Conservation (phyloP, 2,888 invertebrate species). For the Lycophotia porphyrea region DNA sequence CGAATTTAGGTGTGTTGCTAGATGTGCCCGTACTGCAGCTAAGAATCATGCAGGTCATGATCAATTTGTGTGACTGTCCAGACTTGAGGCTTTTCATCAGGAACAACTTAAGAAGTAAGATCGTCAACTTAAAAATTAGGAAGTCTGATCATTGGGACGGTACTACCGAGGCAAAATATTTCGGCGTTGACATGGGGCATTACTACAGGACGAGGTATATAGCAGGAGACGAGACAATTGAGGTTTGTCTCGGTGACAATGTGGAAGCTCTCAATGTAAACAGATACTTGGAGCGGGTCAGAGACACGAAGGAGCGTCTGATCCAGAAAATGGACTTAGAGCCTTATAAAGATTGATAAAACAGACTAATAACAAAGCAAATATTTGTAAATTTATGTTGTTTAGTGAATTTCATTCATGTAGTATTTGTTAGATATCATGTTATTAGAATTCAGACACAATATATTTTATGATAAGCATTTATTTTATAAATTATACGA, state of each 20-base stretch:
- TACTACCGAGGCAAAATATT: constrained; percentile 77
- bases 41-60: constrained; percentile 78
- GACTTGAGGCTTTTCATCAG: constrained; percentile 80
- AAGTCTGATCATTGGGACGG: constrained; percentile 85
- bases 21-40: constrained; percentile 79
- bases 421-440: neutral
- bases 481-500: constrained; percentile 70
- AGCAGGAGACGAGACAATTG: constrained; percentile 78
- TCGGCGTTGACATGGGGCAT: constrained; percentile 80
- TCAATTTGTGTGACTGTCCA: constrained; percentile 84
- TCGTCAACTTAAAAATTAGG: constrained; percentile 74
- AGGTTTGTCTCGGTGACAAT: constrained; percentile 79
- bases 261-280: constrained; percentile 78
- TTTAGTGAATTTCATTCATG: neutral
- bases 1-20: constrained; percentile 70
- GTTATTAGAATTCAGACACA: constrained; percentile 28
- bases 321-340: constrained; percentile 75
- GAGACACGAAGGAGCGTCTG: constrained; percentile 74
- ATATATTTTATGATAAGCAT: constrained; percentile 68
- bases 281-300: constrained; percentile 77
- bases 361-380: neutral
- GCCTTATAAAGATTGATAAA: constrained; percentile 65
- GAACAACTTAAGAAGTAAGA: constrained; percentile 70
- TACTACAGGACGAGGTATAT: constrained; percentile 83
- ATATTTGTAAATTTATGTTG: neutral